Evolutionary conservation across 1,140 invertebrate species (phyloP), one percentile per base, ranked within the genome.

Genomic region (Drosophila malerkotliana): DNA sequence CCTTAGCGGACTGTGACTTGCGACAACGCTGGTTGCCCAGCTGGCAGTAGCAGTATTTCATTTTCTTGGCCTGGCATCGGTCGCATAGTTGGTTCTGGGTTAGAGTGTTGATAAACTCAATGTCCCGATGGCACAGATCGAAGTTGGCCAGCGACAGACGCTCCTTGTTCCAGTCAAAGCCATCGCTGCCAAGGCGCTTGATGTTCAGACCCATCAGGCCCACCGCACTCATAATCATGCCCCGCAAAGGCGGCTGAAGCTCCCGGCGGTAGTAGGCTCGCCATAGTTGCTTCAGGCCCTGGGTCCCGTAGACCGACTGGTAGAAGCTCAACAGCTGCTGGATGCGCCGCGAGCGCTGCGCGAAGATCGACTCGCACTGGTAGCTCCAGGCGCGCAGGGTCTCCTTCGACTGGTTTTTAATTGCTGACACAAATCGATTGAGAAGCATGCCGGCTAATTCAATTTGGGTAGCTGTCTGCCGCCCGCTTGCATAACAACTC

Each of bases 311-410:
- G 48, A 95, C 92, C 66, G 92, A 93, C 2, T 93, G 93, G 79
- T 95, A 95, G 8, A 95, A 91, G 37, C 92, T 92, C 68, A 95
- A 92, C 76, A 95, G 92, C 72, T 95, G 94, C 69, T 95, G 92
- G 14, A 93, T 92, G 37, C 94, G 92, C 44, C 94, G 91, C 1
- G 95, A 83, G 12, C 94, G 92, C 77, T 95, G 94, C 4, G 94
- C 94, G 18, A 94, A 71, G 3, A 95, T 93, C 66, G 93, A 95
- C 90, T 95, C 94, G 73, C 94, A 94, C 72, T 95, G 94, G 72
- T 92, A 92, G 5, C 92, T 91, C 92, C 94, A 95, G 45, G 92
- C 82, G 71, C 92, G 92, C 10, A 94, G 74, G 9, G 93, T 90
- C 32, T 90, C 92, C 14, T 88, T 77, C 8, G 93, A 93, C 62